Evolutionary conservation across 35 echinoderm and acorn worm genomes (phyloP), one percentile per base, ranked within the genome.

Genomic region (Antedon bifida): DNA sequence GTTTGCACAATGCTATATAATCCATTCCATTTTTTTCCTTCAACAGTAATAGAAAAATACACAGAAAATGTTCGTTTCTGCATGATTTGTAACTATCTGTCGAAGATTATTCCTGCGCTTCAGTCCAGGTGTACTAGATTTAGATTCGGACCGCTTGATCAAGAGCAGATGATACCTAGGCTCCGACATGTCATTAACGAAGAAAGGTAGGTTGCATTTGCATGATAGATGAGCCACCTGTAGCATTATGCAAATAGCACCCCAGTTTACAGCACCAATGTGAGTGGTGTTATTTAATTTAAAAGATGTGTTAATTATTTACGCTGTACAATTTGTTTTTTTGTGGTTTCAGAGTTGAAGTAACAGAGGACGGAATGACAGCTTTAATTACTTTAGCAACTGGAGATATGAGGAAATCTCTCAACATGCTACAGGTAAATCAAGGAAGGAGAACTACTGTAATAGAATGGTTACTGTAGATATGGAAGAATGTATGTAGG

Each of bases 51-150:
- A 35, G 93, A 96, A 86, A 96, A 96, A 74, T 96, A 92, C 78
- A 96, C 93, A 92, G 93, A 96, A 35, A 96, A 96, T 82, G 91
- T 90, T 13, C 35, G 93, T 23, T 96, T 96, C 79, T 96, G 93
- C 31, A 81, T 96, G 30, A 96, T 96, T 39, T 96, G 93, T 73
- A 96, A 96, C 80, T 96, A 96, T 73, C 82, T 96, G 81, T 91
- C 93, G 30, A 96, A 96, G 82, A 93, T 93, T 31, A 96, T 96
- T 74, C 93, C 93, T 16, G 93, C 93, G 0, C 84, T 96, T 33
- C 93, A 96, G 84, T 96, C 93, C 3, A 86, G 93, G 45, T 96
- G 93, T 78, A 96, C 93, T 0, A 78, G 93, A 34, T 96, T 96
- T 75, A 42, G 93, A 21, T 96, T 96, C 51, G 51, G 51, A 64